phyloP scores from a whole-genome alignment of 2,888 invertebrate genomes.

The Agrotis exclamationis region DNA sequence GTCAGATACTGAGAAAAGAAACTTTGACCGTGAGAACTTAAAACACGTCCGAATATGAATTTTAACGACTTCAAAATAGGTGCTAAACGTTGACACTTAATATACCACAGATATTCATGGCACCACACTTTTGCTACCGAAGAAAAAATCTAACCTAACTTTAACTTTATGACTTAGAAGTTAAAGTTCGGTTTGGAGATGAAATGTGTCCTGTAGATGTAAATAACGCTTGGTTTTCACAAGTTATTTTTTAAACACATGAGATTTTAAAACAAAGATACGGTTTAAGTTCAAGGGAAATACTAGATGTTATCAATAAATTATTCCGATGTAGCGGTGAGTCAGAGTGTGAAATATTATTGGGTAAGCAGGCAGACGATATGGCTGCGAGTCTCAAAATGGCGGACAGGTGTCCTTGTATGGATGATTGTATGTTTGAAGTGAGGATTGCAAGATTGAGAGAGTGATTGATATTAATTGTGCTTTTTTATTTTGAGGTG shows the following conservation, averaged over 20 bases:
- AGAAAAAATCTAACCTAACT: background rate
- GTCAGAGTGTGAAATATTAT: constrained; percentile 62
- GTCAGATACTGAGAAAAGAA: constrained; percentile 60
- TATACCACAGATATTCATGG: constrained; percentile 61
- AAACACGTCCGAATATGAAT: constrained; percentile 67
- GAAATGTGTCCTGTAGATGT: background rate
- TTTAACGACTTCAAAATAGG: constrained; percentile 69
- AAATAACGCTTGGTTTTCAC: constrained; percentile 50
- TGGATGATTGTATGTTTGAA: constrained; percentile 33
- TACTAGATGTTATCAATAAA: constrained; percentile 68
- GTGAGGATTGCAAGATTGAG: constrained; percentile 44
- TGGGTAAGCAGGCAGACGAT: constrained; percentile 56
- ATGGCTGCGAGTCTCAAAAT: constrained; percentile 46
- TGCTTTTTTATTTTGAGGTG: constrained; percentile 16
- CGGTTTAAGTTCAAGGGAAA: constrained; percentile 65
- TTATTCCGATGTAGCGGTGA: constrained; percentile 61
- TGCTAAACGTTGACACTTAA: constrained; percentile 72
- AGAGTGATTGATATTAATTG: constrained; percentile 26
- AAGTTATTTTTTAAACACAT: constrained; percentile 65
- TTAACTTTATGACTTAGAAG: constrained; percentile 15
- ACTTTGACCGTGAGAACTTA: constrained; percentile 66
- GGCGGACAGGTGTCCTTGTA: constrained; percentile 42
- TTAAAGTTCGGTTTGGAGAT: constrained; percentile 36
- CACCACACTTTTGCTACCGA: constrained; percentile 12
- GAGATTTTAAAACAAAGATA: constrained; percentile 66